A percentile compares a stretch with the other conserved stretches of the same genome.
Conservation (phyloP, 2,888 invertebrate genomes). For the Pollenia griseotomentosa region DNA sequence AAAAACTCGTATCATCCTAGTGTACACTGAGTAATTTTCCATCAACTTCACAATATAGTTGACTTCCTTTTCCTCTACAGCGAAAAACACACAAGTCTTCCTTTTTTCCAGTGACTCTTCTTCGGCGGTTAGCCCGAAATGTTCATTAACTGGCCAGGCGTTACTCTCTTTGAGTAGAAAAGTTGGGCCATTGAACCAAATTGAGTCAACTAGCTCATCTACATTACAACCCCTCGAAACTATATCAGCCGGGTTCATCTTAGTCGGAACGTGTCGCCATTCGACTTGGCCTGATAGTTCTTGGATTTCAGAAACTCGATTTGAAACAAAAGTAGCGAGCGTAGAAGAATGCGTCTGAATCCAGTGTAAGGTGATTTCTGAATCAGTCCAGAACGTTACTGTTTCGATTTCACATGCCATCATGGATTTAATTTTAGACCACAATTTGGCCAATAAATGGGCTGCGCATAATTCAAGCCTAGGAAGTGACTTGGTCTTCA, state of each 20-base stretch:
- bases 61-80: background rate
- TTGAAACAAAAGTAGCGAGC: background rate
- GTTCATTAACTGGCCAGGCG: background rate
- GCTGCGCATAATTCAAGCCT: conserved; percentile 23
- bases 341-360: conserved; percentile 9
- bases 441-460: background rate
- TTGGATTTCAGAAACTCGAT: conserved; percentile 17
- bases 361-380: conserved; percentile 25
- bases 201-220: background rate
- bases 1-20: no score
- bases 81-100: background rate
- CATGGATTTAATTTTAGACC: background rate
- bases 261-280: conserved; percentile 41
- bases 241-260: conserved; percentile 39
- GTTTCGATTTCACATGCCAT: background rate
- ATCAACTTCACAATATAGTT: no score
- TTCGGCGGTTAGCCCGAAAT: background rate
- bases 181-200: no score
- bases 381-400: conserved; percentile 9
- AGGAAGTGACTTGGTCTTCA: conserved; percentile 26
- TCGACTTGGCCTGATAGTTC: conserved; percentile 6
- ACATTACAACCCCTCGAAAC: conserved; percentile 32
- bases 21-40: no score
- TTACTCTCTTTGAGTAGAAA: no score
- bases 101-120: background rate